These are phyloP conservation scores for Tribolium freemani DNA, from an alignment of 2,888 invertebrate species.

Conservation along the genomic window DNA sequence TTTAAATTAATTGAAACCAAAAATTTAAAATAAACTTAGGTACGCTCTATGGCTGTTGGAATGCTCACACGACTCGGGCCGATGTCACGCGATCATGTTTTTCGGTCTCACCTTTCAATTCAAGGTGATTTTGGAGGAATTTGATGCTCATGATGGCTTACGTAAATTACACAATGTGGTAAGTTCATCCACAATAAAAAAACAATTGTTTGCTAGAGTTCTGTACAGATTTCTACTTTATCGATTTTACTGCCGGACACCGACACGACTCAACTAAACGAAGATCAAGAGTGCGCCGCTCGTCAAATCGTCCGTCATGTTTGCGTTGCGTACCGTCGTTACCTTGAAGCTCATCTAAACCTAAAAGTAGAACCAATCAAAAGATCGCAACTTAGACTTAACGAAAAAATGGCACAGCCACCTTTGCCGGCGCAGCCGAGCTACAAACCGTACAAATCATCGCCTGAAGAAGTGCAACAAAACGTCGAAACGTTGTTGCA, in stretches of 20 bases:
- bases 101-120: constrained; percentile 96
- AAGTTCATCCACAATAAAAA: constrained; percentile 52
- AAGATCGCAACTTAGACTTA: constrained; percentile 69
- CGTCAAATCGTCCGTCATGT: constrained; percentile 93
- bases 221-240: constrained; percentile 81
- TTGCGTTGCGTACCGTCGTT: constrained; percentile 89
- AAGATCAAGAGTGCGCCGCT: constrained; percentile 92
- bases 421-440: constrained; percentile 65
- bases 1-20: constrained; percentile 4
- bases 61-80: constrained; percentile 93
- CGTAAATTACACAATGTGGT: constrained; percentile 95
- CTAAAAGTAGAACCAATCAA: constrained; percentile 82
- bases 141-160: constrained; percentile 94
- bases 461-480: constrained; percentile 87
- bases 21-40: constrained; percentile 64
- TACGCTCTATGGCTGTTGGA: constrained; percentile 96
- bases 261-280: constrained; percentile 75
- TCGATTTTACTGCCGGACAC: constrained; percentile 85
- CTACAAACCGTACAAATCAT: constrained; percentile 75
- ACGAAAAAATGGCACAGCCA: constrained; percentile 61
- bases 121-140: constrained; percentile 92
- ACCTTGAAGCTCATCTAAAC: constrained; percentile 91
- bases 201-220: background rate
- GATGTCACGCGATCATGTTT: constrained; percentile 98
- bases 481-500: constrained; percentile 87